phyloP scores from a whole-genome alignment of 2,888 invertebrate species.

The Epinotia brunnichana region DNA sequence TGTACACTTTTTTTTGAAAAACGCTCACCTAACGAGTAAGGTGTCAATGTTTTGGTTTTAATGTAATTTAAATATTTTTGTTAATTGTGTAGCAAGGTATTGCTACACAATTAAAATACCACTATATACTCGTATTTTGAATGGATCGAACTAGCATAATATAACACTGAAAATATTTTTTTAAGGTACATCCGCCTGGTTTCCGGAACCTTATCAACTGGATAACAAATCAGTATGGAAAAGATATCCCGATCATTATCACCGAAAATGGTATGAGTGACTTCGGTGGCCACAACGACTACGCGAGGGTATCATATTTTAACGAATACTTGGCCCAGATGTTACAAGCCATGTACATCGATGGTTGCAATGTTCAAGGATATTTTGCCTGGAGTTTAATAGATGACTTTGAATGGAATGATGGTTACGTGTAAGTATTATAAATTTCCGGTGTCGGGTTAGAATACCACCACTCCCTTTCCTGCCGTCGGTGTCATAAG shows the following conservation, averaged over 20 bases:
- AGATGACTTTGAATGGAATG: slow-evolving; percentile 81
- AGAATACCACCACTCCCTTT: too few species aligned
- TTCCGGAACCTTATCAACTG: slow-evolving; percentile 85
- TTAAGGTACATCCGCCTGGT: slow-evolving; percentile 85
- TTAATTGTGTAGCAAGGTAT: too few species aligned
- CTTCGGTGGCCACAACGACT: slow-evolving; percentile 56
- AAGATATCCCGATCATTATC: slow-evolving; percentile 74
- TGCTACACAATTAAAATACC: too few species aligned
- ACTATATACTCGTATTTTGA: too few species aligned
- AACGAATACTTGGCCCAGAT: slow-evolving; percentile 64
- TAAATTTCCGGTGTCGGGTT: background rate
- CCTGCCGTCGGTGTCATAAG: too few species aligned
- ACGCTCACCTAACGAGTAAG: too few species aligned
- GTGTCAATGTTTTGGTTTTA: too few species aligned
- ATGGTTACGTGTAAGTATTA: slow-evolving; percentile 75
- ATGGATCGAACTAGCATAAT: too few species aligned
- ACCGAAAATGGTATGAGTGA: slow-evolving; percentile 82
- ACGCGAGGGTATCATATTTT: slow-evolving; percentile 73
- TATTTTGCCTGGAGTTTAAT: slow-evolving; percentile 81
- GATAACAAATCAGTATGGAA: slow-evolving; percentile 84
- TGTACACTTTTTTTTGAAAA: too few species aligned
- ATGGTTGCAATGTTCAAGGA: slow-evolving; percentile 64
- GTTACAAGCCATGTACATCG: slow-evolving; percentile 56
- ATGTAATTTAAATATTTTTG: too few species aligned
- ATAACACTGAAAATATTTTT: slow-evolving; percentile 17